phyloP scores from a whole-genome alignment of 2,888 invertebrate species.

The Chloroclystis v-ata region DNA sequence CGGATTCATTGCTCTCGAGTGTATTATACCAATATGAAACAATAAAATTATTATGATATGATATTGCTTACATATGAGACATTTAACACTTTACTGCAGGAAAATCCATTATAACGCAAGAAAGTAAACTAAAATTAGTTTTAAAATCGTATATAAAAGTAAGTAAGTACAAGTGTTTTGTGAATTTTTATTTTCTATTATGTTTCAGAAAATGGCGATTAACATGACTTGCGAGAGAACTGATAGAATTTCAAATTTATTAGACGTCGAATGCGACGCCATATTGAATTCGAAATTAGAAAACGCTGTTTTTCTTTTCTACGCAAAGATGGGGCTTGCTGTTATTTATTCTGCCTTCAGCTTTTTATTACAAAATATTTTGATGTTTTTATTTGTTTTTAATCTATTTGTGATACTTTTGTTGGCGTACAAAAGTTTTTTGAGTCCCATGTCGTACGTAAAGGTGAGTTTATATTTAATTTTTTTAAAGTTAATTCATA shows the following conservation, averaged over 20 bases:
- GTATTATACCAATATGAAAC: too few species aligned
- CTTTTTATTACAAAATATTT: slow-evolving; percentile 30
- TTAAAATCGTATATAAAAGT: too few species aligned
- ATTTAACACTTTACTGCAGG: too few species aligned
- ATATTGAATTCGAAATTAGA: slow-evolving; percentile 25
- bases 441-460: slow-evolving; percentile 45
- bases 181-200: neutral
- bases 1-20: too few species aligned
- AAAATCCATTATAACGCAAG: too few species aligned
- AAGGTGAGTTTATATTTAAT: slow-evolving; percentile 44
- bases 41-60: too few species aligned
- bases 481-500: too few species aligned
- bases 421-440: slow-evolving; percentile 47
- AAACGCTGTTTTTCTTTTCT: slow-evolving; percentile 27
- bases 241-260: slow-evolving; percentile 1
- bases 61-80: too few species aligned
- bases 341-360: neutral
- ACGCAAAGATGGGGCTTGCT: slow-evolving; percentile 8
- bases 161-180: too few species aligned
- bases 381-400: slow-evolving; percentile 33
- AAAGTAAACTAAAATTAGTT: too few species aligned
- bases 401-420: slow-evolving; percentile 36
- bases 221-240: slow-evolving; percentile 1
- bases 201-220: slow-evolving; percentile 12
- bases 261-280: slow-evolving; percentile 20